These are phyloP conservation scores for Aramus guarauna DNA, from an alignment of 2,113 vertebrate genomes.

Conservation along the genomic window DNA sequence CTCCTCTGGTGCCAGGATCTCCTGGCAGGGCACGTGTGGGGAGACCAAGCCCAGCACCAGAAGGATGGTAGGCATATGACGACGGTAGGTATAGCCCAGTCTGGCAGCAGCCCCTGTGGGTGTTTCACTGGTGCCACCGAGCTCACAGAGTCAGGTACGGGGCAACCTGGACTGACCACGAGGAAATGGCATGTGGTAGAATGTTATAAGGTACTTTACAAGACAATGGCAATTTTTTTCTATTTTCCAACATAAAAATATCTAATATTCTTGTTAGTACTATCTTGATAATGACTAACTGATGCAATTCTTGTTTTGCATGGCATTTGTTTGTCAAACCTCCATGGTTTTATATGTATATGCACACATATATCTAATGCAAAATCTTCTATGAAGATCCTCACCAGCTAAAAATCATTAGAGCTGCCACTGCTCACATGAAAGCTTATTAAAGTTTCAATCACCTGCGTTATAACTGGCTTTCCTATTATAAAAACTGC, in stretches of 20 bases:
- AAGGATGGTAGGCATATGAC: not conserved
- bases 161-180: not conserved
- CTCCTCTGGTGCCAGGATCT: not conserved
- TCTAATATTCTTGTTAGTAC: not conserved
- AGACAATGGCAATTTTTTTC: not conserved
- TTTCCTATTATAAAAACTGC: not conserved
- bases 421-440: not conserved
- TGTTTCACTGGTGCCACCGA: not conserved
- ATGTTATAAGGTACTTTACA: not conserved
- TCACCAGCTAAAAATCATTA: not conserved
- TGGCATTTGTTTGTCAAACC: not conserved
- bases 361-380: not conserved
- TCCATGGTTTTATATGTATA: not conserved
- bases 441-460: not conserved
- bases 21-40: fast-evolving
- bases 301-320: not conserved
- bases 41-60: not conserved
- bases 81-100: not conserved
- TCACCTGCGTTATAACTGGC: not conserved
- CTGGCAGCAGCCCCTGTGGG: not conserved
- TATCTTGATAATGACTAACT: not conserved
- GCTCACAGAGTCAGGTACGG: not conserved
- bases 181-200: not conserved
- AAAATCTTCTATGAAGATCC: not conserved
- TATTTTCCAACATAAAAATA: not conserved